These are phyloP conservation scores for Dryas iulia DNA, from an alignment of 1,140 invertebrate genomes.

Conservation along the genomic window DNA sequence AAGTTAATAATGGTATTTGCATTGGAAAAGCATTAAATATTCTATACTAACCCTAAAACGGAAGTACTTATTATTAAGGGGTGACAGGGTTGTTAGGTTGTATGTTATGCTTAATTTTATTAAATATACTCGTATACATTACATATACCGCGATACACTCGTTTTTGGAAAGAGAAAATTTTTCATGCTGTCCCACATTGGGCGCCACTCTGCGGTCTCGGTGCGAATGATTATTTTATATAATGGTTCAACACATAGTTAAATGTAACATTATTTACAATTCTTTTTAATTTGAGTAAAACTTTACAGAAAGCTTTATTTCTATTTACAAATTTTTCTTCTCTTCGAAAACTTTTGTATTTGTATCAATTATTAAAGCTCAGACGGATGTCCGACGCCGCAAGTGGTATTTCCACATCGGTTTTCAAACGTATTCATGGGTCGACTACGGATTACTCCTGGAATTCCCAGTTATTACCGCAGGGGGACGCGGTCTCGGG, in stretches of 20 bases:
- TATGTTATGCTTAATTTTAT: neutral
- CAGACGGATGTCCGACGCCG: conserved; percentile 45
- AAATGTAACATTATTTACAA: no score
- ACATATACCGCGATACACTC: no score
- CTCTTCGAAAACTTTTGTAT: conserved; percentile 26
- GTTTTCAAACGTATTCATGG: conserved; percentile 46
- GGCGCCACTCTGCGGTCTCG: conserved; percentile 41
- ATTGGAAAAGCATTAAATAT: no score
- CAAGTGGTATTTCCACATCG: conserved; percentile 58
- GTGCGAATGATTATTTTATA: conserved; percentile 31
- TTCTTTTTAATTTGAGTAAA: no score
- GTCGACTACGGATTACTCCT: conserved; percentile 50
- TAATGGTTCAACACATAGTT: neutral
- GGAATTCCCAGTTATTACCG: conserved; percentile 75
- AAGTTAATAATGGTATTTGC: neutral
- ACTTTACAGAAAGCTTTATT: neutral
- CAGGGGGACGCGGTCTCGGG: conserved; percentile 62
- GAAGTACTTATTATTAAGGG: neutral
- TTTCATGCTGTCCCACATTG: conserved; percentile 39
- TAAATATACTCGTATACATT: neutral
- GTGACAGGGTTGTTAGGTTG: neutral
- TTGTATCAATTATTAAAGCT: neutral
- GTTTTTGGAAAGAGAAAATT: no score
- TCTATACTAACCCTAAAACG: no score
- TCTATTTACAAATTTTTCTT: neutral